phyloP scores from a whole-genome alignment of 2,113 vertebrate species.

The Coptodon bakossiorum region DNA sequence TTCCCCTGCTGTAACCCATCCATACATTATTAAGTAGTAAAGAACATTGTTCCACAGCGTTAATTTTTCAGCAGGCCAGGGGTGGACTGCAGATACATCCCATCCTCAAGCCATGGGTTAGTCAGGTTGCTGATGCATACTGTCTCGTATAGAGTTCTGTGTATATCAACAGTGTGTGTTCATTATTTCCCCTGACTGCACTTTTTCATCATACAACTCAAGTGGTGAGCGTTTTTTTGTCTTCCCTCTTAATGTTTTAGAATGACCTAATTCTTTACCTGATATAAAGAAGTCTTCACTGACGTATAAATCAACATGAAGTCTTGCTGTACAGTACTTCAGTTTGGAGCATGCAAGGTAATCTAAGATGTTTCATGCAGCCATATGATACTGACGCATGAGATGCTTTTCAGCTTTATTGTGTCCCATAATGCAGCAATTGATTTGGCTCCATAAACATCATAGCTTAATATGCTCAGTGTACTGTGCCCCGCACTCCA shows the following conservation, averaged over 20 bases:
- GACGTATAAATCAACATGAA: not conserved
- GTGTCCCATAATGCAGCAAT: slow-evolving; percentile 42
- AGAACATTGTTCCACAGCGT: slow-evolving; percentile 51
- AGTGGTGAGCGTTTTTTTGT: not conserved
- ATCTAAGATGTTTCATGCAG: not conserved
- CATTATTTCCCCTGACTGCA: not conserved
- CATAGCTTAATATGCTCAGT: slow-evolving; percentile 60
- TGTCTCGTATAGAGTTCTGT: not conserved
- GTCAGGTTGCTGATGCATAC: slow-evolving; percentile 14
- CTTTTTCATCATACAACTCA: not conserved
- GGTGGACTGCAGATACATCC: slow-evolving; percentile 28
- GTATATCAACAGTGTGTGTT: not conserved
- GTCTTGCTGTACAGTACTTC: not conserved
- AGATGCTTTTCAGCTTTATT: slow-evolving; percentile 11
- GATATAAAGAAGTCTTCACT: not conserved
- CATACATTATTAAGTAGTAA: slow-evolving; percentile 48
- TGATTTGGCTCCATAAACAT: slow-evolving; percentile 62
- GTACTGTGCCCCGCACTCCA: slow-evolving; percentile 18
- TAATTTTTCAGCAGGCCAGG: slow-evolving; percentile 50
- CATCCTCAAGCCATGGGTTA: not conserved
- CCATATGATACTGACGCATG: slow-evolving; percentile 15
- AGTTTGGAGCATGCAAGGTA: not conserved
- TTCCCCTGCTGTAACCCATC: slow-evolving; percentile 11
- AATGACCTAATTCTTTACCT: not conserved
- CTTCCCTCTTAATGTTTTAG: not conserved